These are phyloP conservation scores for Eupsilia transversa DNA, from an alignment of 2,888 invertebrate genomes.

Conservation along the genomic window DNA sequence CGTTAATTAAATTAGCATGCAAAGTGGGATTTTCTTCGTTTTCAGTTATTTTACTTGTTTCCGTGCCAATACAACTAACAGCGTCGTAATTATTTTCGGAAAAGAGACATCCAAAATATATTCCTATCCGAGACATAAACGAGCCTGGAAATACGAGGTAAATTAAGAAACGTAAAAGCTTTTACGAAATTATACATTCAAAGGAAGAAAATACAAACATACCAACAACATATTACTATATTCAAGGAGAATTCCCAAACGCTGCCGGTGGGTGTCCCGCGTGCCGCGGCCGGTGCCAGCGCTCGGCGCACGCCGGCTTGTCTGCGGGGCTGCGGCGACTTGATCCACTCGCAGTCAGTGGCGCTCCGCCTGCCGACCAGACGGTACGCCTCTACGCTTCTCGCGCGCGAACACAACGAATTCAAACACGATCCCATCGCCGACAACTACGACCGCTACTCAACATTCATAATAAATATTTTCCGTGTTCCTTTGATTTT, in stretches of 20 bases:
- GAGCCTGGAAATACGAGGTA: slow-evolving; percentile 22
- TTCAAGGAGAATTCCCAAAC: slow-evolving; percentile 52
- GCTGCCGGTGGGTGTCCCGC: slow-evolving; percentile 42
- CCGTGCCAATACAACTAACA: slow-evolving; percentile 29
- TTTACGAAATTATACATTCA: slow-evolving; percentile 59
- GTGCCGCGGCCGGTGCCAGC: slow-evolving; percentile 29
- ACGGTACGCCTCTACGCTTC: slow-evolving; percentile 73
- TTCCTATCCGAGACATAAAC: slow-evolving; percentile 27
- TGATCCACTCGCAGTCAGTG: slow-evolving; percentile 74
- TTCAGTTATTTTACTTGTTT: slow-evolving; percentile 24
- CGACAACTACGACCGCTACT: slow-evolving; percentile 53
- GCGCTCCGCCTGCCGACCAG: slow-evolving; percentile 80
- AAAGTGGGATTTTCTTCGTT: slow-evolving; percentile 15
- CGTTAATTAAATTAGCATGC: slow-evolving; percentile 61
- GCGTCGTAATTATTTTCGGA: slow-evolving; percentile 22
- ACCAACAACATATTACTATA: slow-evolving; percentile 55
- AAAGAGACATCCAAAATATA: slow-evolving; percentile 32
- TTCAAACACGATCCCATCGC: slow-evolving; percentile 81
- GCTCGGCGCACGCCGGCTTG: slow-evolving; percentile 73
- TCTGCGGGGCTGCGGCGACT: slow-evolving; percentile 70
- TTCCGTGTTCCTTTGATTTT: slow-evolving; percentile 47
- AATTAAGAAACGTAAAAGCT: slow-evolving; percentile 50
- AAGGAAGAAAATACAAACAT: slow-evolving; percentile 40
- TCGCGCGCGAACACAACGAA: slow-evolving; percentile 75
- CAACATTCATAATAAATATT: slow-evolving; percentile 36